Conservation (phyloP, 2,888 invertebrate genomes). For the Scaeva pyrastri region DNA sequence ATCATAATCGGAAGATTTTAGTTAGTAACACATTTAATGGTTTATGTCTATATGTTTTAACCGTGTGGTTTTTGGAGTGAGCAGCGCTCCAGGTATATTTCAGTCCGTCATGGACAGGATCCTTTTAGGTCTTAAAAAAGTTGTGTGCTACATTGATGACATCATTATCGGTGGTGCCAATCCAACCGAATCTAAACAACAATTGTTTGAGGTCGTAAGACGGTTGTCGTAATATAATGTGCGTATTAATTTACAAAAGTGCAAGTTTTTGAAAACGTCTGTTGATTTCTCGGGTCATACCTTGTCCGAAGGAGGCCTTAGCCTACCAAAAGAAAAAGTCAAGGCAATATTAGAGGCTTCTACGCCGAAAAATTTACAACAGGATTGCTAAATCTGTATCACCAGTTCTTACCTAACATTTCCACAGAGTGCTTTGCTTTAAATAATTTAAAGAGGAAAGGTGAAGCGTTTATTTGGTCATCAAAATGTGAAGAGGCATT, state of each 20-base stretch:
- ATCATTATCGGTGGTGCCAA: background rate
- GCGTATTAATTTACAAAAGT: slow-evolving; percentile 1
- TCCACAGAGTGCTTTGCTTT: background rate
- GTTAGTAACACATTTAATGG: background rate
- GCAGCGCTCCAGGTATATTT: background rate
- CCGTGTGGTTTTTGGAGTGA: background rate
- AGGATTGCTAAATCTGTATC: slow-evolving; percentile 7
- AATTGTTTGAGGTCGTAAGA: background rate
- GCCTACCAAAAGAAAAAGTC: background rate
- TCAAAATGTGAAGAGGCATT: slow-evolving; percentile 5
- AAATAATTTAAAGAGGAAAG: background rate
- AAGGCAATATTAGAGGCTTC: slow-evolving; percentile 3
- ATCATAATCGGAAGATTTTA: background rate
- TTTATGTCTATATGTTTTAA: slow-evolving; percentile 3
- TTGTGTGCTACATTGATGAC: slow-evolving; percentile 1
- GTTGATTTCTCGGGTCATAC: background rate
- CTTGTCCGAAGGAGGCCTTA: background rate
- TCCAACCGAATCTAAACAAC: background rate
- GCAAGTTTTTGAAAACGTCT: background rate
- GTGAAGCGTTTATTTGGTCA: background rate
- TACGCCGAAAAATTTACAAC: background rate
- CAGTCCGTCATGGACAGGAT: background rate
- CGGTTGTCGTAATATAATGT: background rate
- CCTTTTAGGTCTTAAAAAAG: background rate
- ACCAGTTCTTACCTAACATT: slow-evolving; percentile 14